A percentile compares a stretch with the other conserved stretches of the same genome.
Evolutionary conservation across 2,797 vertebrate genomes (phyloP).

Genomic region (Poecilia gillii): DNA sequence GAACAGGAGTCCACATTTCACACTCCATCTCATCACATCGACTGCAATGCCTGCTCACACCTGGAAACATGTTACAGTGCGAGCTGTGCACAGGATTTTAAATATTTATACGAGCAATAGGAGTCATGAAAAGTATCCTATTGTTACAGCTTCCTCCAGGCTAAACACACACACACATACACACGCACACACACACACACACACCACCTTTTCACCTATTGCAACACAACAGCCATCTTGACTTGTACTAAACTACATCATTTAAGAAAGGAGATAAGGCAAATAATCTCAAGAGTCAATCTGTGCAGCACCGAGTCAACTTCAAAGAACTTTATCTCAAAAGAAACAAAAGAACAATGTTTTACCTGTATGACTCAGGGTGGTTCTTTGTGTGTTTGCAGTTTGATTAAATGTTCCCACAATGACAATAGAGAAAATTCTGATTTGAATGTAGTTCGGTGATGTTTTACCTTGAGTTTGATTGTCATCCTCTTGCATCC

Average conservation of each 20-base stretch:
- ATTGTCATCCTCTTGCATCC: conserved; percentile 58
- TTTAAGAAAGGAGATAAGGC: background rate
- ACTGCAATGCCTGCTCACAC: conserved; percentile 31
- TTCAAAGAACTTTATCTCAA: background rate
- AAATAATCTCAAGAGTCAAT: background rate
- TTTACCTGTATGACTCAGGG: background rate
- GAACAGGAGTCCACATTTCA: conserved; percentile 36
- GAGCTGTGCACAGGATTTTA: conserved; percentile 22
- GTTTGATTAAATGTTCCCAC: background rate
- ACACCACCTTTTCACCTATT: background rate
- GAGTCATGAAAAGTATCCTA: conserved; percentile 37
- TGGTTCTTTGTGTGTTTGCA: background rate
- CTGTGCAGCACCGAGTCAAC: background rate
- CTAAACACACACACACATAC: background rate
- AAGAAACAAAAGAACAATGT: conserved; percentile 4
- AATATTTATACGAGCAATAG: conserved; percentile 50
- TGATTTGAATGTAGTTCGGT: conserved; percentile 24
- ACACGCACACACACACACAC: too few relatives aligned
- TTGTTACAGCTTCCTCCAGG: conserved; percentile 32
- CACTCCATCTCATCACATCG: conserved; percentile 38
- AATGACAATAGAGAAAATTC: background rate
- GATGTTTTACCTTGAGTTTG: conserved; percentile 75
- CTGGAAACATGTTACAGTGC: conserved; percentile 34
- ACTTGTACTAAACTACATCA: background rate
- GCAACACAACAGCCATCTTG: background rate